A percentile compares a stretch with the other conserved stretches of the same genome.
phyloP scores from a whole-genome alignment of 2,888 invertebrate genomes.

The Frankliniella fusca region DNA sequence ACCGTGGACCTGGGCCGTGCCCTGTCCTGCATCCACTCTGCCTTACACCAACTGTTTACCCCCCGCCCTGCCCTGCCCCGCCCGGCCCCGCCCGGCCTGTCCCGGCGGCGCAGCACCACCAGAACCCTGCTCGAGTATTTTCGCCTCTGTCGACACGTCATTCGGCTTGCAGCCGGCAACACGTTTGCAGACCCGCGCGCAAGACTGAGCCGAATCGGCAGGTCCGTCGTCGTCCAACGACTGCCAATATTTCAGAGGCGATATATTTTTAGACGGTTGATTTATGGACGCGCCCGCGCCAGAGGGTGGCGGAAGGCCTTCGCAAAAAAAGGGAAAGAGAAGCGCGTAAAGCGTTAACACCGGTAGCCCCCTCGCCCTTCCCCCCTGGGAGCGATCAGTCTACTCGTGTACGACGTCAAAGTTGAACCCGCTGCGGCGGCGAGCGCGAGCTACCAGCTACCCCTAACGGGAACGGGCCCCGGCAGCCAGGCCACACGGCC shows the following conservation, averaged over 20 bases:
- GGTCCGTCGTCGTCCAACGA: background rate
- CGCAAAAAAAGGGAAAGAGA: no score
- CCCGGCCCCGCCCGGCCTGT: background rate
- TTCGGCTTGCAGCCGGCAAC: background rate
- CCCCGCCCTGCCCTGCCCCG: background rate
- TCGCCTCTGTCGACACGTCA: constrained; percentile 7
- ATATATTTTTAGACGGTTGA: constrained; percentile 9
- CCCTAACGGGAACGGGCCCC: no score
- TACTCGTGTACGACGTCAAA: no score
- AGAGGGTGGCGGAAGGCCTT: no score
- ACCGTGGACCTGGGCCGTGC: no score
- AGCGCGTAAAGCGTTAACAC: no score
- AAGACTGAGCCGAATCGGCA: background rate
- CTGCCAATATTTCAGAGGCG: constrained; percentile 11
- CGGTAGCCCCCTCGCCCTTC: no score
- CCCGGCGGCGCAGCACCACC: background rate
- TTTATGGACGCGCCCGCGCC: background rate
- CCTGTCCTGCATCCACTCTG: background rate
- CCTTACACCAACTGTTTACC: constrained; percentile 10
- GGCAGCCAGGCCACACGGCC: no score
- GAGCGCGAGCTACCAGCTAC: no score
- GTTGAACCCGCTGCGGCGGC: no score
- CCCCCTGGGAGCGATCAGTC: no score
- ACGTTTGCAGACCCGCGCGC: background rate
- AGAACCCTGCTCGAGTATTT: background rate